Evolutionary conservation across 64 coral and sea anemone species (phyloP).

Genomic region (Stichodactyla helianthus): DNA sequence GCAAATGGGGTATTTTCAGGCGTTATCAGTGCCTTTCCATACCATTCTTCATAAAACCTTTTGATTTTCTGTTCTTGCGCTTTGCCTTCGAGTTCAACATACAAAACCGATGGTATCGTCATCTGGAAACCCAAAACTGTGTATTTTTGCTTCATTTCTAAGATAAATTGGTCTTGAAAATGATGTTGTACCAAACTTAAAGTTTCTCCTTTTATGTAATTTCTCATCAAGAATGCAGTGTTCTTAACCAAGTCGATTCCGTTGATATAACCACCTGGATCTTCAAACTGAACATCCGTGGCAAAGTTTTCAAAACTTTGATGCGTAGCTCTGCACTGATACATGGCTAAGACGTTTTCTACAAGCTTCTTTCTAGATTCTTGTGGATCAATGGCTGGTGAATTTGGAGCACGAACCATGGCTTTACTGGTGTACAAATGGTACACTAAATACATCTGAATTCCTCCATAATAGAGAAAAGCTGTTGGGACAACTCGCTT

Average conservation of each 20-base stretch:
- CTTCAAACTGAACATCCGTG: neutral
- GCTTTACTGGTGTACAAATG: neutral
- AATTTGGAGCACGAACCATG: neutral
- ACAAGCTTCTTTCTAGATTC: conserved; percentile 15
- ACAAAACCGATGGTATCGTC: neutral
- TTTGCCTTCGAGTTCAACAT: conserved; percentile 9
- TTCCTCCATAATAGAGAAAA: neutral
- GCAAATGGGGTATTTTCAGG: neutral
- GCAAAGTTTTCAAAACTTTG: neutral
- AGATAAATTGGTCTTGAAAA: conserved; percentile 4
- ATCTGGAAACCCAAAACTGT: neutral
- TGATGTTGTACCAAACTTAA: neutral
- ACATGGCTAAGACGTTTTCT: neutral
- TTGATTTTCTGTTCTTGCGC: neutral
- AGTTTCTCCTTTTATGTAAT: neutral
- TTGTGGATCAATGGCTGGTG: neutral
- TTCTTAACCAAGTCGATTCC: neutral
- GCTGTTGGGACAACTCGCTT: too few relatives aligned
- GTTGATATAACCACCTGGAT: neutral
- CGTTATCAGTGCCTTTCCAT: neutral
- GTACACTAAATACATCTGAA: conserved; percentile 20
- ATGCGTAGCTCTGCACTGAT: neutral
- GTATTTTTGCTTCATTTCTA: conserved; percentile 14
- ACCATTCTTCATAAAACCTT: neutral
- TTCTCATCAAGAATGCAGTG: neutral